Percentiles rank a stretch among this genome's conserved stretches.
Conservation (phyloP, 2,797 vertebrate genomes). For the Vespertilio murinus region DNA sequence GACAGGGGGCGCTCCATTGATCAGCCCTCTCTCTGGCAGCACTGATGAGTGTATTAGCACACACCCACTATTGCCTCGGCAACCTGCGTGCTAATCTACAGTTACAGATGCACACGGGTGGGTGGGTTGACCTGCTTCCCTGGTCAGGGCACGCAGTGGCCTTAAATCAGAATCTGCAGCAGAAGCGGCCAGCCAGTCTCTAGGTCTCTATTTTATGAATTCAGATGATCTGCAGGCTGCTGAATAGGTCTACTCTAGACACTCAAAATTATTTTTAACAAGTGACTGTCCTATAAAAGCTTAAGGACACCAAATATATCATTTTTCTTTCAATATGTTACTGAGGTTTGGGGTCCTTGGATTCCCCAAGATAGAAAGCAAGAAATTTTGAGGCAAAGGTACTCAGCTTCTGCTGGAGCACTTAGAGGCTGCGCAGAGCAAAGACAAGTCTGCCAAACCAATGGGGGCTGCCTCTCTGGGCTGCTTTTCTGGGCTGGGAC, state of each 20-base stretch:
- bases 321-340: neutral
- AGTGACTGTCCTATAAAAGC: neutral
- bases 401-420: neutral
- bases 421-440: neutral
- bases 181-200: neutral
- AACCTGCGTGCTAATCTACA: conserved; percentile 76
- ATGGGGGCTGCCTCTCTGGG: neutral
- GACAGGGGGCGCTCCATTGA: conserved; percentile 72
- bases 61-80: conserved; percentile 68
- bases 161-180: neutral
- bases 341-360: neutral
- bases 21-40: conserved; percentile 65
- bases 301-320: neutral
- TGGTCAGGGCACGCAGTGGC: neutral
- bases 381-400: neutral
- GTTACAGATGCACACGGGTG: conserved; percentile 63
- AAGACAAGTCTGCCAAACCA: neutral
- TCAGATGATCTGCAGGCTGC: neutral
- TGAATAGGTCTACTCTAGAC: neutral
- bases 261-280: neutral
- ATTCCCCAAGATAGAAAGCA: neutral
- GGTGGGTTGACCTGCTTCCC: neutral
- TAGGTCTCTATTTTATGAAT: neutral
- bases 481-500: neutral
- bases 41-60: conserved; percentile 82